Base-by-base conservation (phyloP, 2,888 invertebrate species). In the Ophioninae sp. region DNA sequence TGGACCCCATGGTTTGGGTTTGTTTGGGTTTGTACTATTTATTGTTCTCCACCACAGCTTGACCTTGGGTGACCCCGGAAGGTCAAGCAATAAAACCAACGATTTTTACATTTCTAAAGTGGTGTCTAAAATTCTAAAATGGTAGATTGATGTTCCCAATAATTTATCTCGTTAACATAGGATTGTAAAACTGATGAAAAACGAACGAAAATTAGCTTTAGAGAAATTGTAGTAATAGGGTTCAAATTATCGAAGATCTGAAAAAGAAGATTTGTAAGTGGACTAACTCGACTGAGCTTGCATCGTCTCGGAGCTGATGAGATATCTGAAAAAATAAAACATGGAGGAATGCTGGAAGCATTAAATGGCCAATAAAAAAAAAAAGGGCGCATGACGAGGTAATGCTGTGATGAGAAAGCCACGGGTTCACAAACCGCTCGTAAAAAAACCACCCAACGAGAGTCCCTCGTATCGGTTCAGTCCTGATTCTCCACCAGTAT, bases 311-410 rank as follows among this genome's bases (percentile, higher is more conserved):
- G 39, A 58, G 30, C 37, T 30, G 56, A 41, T 56, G 61, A 22
- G 22, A 51, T 3, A 37, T 59, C 61, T 44, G 69, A 30, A 44
- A 10, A 44, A 74, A 76, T 67, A 39, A 76, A 75, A 79, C n/a
- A n/a, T 63, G 63, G 69, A 41, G 65, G 67, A 79, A 83, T 72
- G 72, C 51, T 71, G 41, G 39, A 79, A 76, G 75, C 58, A 58
- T 83, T 83, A 77, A 80, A 80, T 83, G 76, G 80, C 72, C 80
- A 63, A 72, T 83, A 80, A 80, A 83, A 74, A 72, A 80, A 72
- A 74, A 39, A 83, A n/a, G 75, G 72, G 65, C 79, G 59, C 76
- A 58, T 67, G 76, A 67, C 58, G 41, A 77, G 69, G 72, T 76
- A 69, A 39, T 22, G 23, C 44, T 30, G 83, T 63, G 72, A 83